Base-by-base conservation (phyloP, 1,140 invertebrate species). In the Bombus haemorrhoidalis region DNA sequence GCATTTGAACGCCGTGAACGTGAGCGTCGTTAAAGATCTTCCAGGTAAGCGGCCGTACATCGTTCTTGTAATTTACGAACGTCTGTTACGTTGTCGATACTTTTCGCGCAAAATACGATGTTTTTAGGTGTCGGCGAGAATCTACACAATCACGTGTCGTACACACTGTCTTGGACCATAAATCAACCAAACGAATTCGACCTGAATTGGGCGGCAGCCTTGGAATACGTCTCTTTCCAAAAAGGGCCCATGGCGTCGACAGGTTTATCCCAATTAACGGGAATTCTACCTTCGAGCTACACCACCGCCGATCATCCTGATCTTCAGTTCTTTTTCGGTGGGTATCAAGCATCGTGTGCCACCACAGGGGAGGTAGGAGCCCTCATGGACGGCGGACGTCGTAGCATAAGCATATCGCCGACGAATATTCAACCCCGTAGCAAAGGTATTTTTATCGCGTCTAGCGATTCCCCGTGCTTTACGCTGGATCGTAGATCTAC, bases 101-200 rank as follows among this genome's bases (percentile, higher is more conserved):
- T 22, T 22, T 53, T 53, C 47, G 18, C 22, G 47, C 1, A 53
- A 53, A 53, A 53, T 22, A 25, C 15, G 34, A 37, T 37, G 25
- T 69, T 22, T 53, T 5, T 59, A 89, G 97, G 97, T 1, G 97
- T 98, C 5, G 97, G 97, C 0, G 95, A 96, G 83, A 98, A 98
- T 91, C 93, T 98, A 2, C 97, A 97, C 22, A 97, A 97, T 91
- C 97, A 97, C 87, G 96, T 97, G 0, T 96, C 97, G 0, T 96
- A 96, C 57, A 96, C 94, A 22, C 87, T 96, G 59, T 93, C 92
- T 3, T 96, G 86, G 86, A 94, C 84, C 80, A 96, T 94, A 57
- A 96, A 96, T 87, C 93, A 95, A 79, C 95, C 95, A 6, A 96
- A 96, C 68, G 93, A 94, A 1, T 96, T 96, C 64, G 96, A 96